phyloP scores from a whole-genome alignment of 2,113 vertebrate species.

The Chamaetylas fuelleborni region DNA sequence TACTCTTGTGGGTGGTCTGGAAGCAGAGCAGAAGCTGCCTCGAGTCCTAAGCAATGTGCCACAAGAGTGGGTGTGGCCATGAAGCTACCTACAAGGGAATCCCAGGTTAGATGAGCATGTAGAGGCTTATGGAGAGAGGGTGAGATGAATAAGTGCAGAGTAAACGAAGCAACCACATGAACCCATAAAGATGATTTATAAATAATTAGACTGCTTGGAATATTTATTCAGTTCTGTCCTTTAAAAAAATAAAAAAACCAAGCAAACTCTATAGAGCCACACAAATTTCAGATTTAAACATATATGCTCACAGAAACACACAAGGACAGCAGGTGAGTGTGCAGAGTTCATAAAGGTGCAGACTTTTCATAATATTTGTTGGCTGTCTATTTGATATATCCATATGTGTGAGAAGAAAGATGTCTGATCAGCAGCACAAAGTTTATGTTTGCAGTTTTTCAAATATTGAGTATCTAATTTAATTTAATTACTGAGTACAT shows the following conservation, averaged over 20 bases:
- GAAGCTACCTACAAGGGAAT: background rate
- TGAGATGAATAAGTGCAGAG: background rate
- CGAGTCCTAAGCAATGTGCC: background rate
- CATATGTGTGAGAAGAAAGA: background rate
- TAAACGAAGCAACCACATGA: background rate
- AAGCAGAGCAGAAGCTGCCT: background rate
- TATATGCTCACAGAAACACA: background rate
- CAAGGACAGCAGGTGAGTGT: background rate
- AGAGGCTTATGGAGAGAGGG: background rate
- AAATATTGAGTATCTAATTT: background rate
- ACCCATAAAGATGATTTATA: background rate
- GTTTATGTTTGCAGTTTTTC: background rate
- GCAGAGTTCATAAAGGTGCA: background rate
- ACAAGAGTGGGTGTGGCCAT: background rate
- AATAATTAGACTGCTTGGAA: background rate
- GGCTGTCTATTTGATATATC: background rate
- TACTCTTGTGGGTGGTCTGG: accelerated
- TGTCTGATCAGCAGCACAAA: background rate
- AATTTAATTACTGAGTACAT: background rate
- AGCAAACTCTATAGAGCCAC: background rate
- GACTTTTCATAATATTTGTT: background rate
- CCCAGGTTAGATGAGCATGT: background rate
- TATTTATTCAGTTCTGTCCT: background rate
- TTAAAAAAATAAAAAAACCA: background rate
- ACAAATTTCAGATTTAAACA: background rate